Evolutionary conservation across 1,140 invertebrate species (phyloP).

Genomic region (Aphidius ervi): DNA sequence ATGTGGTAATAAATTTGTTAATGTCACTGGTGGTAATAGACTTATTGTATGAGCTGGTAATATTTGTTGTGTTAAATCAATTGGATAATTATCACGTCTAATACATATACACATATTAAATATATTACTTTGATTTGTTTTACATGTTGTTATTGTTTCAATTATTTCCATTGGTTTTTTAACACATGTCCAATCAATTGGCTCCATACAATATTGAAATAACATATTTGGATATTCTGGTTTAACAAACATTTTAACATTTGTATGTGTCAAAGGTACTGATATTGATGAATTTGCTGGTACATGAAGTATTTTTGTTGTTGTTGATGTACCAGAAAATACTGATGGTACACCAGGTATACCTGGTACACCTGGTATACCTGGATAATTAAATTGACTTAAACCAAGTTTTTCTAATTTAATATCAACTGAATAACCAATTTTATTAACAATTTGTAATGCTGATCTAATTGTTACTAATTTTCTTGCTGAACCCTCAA

Average conservation of each 20-base stretch:
- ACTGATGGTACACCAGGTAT: not conserved
- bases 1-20: conserved; percentile 74
- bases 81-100: conserved; percentile 74
- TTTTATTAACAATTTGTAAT: conserved; percentile 73
- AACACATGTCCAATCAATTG: conserved; percentile 64
- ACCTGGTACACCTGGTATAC: not conserved
- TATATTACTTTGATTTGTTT: conserved; percentile 44
- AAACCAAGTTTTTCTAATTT: conserved; percentile 59
- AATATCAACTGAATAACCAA: conserved; percentile 68
- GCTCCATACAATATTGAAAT: conserved; percentile 60
- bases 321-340: conserved; percentile 26
- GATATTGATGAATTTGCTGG: conserved; percentile 54
- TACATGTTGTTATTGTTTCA: conserved; percentile 50
- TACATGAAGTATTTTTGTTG: conserved; percentile 41
- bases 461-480: conserved; percentile 93
- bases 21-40: conserved; percentile 75
- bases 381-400: conserved; percentile 36
- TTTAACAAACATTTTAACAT: conserved; percentile 59
- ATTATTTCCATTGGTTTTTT: conserved; percentile 57
- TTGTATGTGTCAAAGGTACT: conserved; percentile 62
- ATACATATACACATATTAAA: conserved; percentile 75
- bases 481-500: conserved; percentile 91
- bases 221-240: conserved; percentile 50
- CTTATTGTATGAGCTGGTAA: conserved; percentile 83
- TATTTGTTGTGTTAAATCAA: conserved; percentile 51